phyloP scores from a whole-genome alignment of 2,797 vertebrate genomes.

The Myotis vivesi region DNA sequence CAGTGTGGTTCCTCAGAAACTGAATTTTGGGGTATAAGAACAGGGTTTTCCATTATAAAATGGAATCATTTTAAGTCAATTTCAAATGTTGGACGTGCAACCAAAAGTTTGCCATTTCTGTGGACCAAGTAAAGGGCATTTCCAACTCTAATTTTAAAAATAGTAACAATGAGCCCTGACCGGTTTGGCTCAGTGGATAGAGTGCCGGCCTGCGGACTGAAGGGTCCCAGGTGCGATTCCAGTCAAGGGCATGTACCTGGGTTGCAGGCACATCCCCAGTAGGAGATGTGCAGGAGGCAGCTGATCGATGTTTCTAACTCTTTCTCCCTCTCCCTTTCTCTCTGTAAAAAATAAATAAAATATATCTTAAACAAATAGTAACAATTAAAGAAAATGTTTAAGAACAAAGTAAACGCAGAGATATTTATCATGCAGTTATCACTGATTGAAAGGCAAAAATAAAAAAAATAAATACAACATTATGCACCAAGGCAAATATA shows the following conservation, averaged over 20 bases:
- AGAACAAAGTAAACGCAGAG: neutral
- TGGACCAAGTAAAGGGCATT: neutral
- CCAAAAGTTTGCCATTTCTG: neutral
- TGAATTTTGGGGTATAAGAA: neutral
- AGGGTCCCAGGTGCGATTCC: no score
- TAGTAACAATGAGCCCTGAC: neutral
- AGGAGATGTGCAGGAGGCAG: no score
- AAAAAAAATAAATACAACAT: neutral
- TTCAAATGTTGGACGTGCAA: neutral
- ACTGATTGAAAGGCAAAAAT: neutral
- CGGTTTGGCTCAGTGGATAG: no score
- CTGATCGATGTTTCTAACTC: no score
- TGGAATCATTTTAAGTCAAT: neutral
- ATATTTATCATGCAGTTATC: neutral
- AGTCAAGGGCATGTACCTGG: no score
- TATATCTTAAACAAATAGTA: neutral
- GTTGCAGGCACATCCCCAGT: no score
- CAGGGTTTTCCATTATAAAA: neutral
- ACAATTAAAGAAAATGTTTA: neutral
- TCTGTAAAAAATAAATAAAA: no score
- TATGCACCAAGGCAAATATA: neutral
- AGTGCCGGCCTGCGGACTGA: no score
- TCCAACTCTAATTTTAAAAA: constrained; percentile 26
- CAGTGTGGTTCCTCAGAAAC: neutral
- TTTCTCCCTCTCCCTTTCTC: no score